These are phyloP conservation scores for Epinephelus malabaricus DNA, from an alignment of 2,797 vertebrate species.

Conservation along the genomic window DNA sequence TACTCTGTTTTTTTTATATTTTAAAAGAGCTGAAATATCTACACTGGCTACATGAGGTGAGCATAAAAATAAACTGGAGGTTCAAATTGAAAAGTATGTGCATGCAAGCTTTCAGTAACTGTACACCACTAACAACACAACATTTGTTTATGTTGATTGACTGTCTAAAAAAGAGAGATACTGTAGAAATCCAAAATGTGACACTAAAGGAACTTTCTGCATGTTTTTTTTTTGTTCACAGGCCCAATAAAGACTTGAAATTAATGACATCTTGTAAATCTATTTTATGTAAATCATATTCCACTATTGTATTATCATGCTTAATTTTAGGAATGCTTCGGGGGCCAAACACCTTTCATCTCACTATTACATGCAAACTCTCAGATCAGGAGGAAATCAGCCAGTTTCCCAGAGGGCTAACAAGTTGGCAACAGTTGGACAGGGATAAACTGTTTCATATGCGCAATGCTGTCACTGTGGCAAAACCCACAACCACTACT, in stretches of 20 bases:
- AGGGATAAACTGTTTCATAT: not conserved
- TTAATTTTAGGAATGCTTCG: not conserved
- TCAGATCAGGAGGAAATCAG: constrained; percentile 13
- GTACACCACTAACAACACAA: not conserved
- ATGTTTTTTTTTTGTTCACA: not conserved
- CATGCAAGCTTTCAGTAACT: not conserved
- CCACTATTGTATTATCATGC: not conserved
- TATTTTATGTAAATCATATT: not conserved
- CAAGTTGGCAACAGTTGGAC: not conserved
- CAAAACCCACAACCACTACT: constrained; percentile 1
- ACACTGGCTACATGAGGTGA: too few species aligned
- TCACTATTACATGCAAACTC: not conserved
- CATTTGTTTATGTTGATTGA: not conserved
- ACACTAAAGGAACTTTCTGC: too few species aligned
- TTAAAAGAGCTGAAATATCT: too few species aligned
- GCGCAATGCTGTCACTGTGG: constrained; percentile 1
- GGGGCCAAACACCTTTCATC: not conserved
- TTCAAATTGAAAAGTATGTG: not conserved
- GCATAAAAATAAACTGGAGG: too few species aligned
- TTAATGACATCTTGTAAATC: not conserved
- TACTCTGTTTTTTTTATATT: too few species aligned
- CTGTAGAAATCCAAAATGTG: not conserved
- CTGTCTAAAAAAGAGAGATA: not conserved
- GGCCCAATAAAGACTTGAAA: not conserved
- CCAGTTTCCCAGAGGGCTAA: not conserved